These are phyloP conservation scores for Orius insidiosus DNA, from an alignment of 1,140 invertebrate genomes.

Conservation along the genomic window DNA sequence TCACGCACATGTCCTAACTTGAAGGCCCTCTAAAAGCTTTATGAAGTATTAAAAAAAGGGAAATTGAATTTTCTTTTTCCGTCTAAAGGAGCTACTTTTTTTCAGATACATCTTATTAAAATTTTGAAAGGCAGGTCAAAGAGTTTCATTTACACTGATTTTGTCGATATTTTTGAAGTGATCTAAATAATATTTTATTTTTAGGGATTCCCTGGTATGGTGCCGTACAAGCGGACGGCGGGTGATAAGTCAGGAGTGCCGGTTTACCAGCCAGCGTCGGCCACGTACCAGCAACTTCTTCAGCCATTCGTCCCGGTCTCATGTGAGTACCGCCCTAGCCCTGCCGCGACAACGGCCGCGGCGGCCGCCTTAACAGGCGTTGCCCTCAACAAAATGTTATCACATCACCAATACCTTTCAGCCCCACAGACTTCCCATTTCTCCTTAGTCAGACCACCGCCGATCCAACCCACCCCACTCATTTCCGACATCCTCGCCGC, in stretches of 20 bases:
- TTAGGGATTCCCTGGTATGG: slow-evolving; percentile 83
- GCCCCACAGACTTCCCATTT: slow-evolving; percentile 24
- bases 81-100: no score
- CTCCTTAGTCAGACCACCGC: slow-evolving; percentile 20
- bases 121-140: neutral
- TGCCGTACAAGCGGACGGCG: slow-evolving; percentile 83
- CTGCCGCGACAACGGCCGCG: slow-evolving; percentile 25
- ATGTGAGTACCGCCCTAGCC: slow-evolving; percentile 61
- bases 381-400: slow-evolving; percentile 30
- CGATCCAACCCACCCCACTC: slow-evolving; percentile 24
- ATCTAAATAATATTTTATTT: neutral
- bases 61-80: no score
- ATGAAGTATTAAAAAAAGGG: no score
- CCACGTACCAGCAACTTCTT: slow-evolving; percentile 86
- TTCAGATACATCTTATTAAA: no score
- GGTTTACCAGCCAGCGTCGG: slow-evolving; percentile 81
- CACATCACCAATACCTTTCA: slow-evolving; percentile 24
- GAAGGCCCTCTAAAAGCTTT: no score
- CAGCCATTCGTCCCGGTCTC: slow-evolving; percentile 84
- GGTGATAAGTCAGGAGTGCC: slow-evolving; percentile 89
- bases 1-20: no score
- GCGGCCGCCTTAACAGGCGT: slow-evolving; percentile 29
- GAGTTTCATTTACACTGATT: neutral
- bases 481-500: slow-evolving; percentile 22
- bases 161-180: neutral